Evolutionary conservation across 2,113 vertebrate species (phyloP), one percentile per base, ranked within the genome.

Genomic region (Mungos mungo): DNA sequence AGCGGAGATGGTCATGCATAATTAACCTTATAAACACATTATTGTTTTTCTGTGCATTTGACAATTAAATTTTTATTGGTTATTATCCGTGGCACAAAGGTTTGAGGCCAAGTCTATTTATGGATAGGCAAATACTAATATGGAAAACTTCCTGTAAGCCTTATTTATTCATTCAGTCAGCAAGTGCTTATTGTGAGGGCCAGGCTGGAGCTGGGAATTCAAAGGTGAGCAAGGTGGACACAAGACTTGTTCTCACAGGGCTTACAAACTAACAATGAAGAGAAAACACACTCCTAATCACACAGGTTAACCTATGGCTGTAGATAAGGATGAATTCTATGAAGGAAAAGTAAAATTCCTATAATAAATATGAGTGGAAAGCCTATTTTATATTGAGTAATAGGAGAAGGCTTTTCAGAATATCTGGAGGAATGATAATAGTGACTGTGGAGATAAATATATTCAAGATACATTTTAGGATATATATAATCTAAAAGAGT

Each of bases 1-100:
- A 97, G 50, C 65, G 85, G 66, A 96, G 68, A 83, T 63, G 68
- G 12, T 95, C 95, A 82, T 23, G 21, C 80, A 94, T 87, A 89
- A 95, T 94, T 91, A 95, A 91, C 68, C 92, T 95, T 66, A 88
- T 90, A 96, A 96, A 95, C 77, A 77, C 35, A 96, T 96, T 71
- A 76, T 33, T 77, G 23, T 79, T 98, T 89, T 92, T 93, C 60
- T 88, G 29, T 88, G 85, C 38, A 50, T 96, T 97, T 95, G 74
- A 79, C 52, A 50, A 19, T 97, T 98, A 84, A 5, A 86, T 95
- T 98, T 97, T 91, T 96, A 85, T 81, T 83, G 79, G 29, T 82
- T 93, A 33, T 98, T 69, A 93, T 71, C n/a, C 92, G 52, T 88
- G 77, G 66, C 65, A 90, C 90, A 88, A 92, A 97, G 69, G 12